Base-by-base conservation (phyloP, 2,888 invertebrate species). In the Sinohyriopsis cumingii region DNA sequence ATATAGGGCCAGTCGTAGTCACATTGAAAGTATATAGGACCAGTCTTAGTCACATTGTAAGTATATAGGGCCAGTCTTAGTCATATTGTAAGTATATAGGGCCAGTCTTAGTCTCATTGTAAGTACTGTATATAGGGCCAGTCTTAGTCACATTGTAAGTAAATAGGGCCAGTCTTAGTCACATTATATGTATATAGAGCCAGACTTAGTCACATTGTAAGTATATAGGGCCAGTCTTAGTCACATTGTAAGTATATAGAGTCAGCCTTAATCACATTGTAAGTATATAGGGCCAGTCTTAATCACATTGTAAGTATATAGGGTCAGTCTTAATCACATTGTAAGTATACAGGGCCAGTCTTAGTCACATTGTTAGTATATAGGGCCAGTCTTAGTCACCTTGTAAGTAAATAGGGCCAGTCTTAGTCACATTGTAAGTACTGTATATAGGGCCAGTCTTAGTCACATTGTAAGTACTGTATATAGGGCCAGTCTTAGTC, bases 21-120 rank as follows among this genome's bases (percentile, higher is more conserved):
- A 82, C 65, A 69, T 84, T 25, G 84, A 84, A 76, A 82, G 83
- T 76, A 24, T 63, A 25, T 3, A n/a, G 86, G 54, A 87, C 79
- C 5, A 76, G 73, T 20, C 59, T 81, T n/a, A 78, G 72, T 60
- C 66, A 82, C 65, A 69, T 84, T 25, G 84, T 84, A 76, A 82
- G 83, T 76, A 24, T 63, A 25, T 3, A n/a, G 86, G 54, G 87
- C 79, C 5, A 76, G 73, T 20, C 59, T 81, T n/a, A 78, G 72
- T 60, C 66, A 82, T 64, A 69, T 84, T 25, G 84, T 84, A 76
- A 82, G 83, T 76, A 24, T 63, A 25, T 3, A n/a, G 86, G 54
- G 87, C 79, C 5, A 76, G 73, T 20, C 59, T 81, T n/a, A 78
- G 72, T 60, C 66, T 81, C 65, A 69, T 84, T 25, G 84, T 84